Evolutionary conservation across 2,888 invertebrate species (phyloP).

Genomic region (Caenorhabditis sp.): DNA sequence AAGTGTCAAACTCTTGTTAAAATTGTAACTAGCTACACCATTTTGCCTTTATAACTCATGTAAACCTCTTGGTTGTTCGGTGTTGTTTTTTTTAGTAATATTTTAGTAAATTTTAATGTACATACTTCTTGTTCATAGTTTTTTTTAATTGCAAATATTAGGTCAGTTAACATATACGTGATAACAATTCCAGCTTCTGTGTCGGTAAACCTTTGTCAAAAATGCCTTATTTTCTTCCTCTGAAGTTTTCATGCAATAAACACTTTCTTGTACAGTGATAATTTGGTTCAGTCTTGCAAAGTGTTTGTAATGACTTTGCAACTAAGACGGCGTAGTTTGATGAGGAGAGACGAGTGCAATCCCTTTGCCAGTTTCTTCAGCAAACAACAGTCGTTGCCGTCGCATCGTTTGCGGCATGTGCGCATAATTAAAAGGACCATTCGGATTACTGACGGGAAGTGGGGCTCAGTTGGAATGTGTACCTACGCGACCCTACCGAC

Average conservation of each 20-base stretch:
- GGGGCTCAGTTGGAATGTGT: conserved; percentile 50
- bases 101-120: background rate
- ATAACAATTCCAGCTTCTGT: background rate
- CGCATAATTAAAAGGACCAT: conserved; percentile 46
- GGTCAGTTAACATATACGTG: background rate
- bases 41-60: conserved; percentile 1
- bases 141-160: background rate
- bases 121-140: background rate
- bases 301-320: background rate
- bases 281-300: too few species aligned
- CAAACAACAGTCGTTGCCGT: conserved; percentile 15
- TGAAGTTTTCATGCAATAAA: conserved; percentile 4
- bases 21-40: conserved; percentile 2
- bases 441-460: conserved; percentile 53
- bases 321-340: background rate
- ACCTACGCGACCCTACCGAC: background rate
- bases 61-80: too few species aligned
- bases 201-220: too few species aligned
- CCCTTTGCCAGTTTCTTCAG: conserved; percentile 15
- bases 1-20: background rate
- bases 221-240: background rate
- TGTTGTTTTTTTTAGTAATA: too few species aligned
- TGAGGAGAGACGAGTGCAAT: background rate
- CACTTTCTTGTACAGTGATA: background rate
- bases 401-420: conserved; percentile 3